A percentile compares a stretch with the other conserved stretches of the same genome.
Evolutionary conservation across 2,888 invertebrate species (phyloP).

Genomic region (Ophioninae sp.): DNA sequence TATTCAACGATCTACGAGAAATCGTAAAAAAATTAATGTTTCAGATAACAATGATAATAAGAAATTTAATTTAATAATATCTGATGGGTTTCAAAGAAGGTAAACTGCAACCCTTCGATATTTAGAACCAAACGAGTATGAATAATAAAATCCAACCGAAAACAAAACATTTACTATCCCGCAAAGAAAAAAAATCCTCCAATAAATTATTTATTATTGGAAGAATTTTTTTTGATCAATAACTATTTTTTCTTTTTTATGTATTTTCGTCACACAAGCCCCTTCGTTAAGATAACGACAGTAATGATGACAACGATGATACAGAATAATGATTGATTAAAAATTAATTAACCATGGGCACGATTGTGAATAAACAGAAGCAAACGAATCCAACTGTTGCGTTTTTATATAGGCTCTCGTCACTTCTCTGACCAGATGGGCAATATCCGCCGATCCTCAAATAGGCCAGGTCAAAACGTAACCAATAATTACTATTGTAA

Average conservation of each 20-base stretch:
- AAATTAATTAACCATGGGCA: neutral
- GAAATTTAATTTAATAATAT: too few species aligned
- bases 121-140: too few species aligned
- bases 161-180: too few species aligned
- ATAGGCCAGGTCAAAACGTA: conserved; percentile 28
- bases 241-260: neutral
- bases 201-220: neutral
- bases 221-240: too few species aligned
- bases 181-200: neutral
- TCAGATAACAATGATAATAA: too few species aligned
- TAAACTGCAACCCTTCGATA: too few species aligned
- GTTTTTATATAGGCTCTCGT: neutral
- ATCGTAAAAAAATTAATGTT: too few species aligned
- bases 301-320: neutral
- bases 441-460: neutral
- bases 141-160: neutral
- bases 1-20: too few species aligned
- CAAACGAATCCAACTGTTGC: neutral
- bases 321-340: too few species aligned
- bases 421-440: conserved; percentile 35
- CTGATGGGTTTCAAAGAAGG: too few species aligned
- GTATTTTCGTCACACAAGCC: neutral
- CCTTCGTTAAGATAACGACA: neutral
- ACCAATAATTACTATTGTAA: conserved; percentile 24
- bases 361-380: neutral